Conservation (phyloP, 1,140 invertebrate species). For the Brachionus sp. region DNA sequence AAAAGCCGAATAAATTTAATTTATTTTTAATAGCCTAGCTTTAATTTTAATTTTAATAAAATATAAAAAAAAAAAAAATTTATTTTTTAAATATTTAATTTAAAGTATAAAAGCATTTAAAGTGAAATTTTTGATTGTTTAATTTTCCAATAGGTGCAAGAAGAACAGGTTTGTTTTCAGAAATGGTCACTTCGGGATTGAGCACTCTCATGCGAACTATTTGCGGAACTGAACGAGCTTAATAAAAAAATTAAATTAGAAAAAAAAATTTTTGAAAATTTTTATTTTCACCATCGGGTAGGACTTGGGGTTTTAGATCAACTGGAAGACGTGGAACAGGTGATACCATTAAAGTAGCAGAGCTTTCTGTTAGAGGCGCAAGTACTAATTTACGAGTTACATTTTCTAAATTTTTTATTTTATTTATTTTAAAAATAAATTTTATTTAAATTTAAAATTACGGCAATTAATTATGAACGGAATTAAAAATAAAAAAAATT, state of each 20-base stretch:
- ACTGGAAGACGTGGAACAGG: background rate
- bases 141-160: background rate
- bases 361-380: background rate
- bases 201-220: background rate
- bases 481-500: background rate
- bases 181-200: background rate
- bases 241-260: background rate
- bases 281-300: background rate
- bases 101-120: background rate
- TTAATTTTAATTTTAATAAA: background rate
- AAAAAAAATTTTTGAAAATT: background rate
- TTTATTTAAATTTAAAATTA: background rate
- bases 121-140: background rate
- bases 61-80: background rate
- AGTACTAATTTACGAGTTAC: background rate
- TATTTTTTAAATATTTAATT: background rate
- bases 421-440: background rate
- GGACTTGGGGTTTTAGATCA: background rate
- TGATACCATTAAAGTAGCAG: background rate
- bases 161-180: background rate
- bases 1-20: background rate
- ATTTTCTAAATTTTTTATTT: background rate
- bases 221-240: background rate
- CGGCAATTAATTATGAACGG: background rate
- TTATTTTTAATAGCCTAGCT: background rate